Evolutionary conservation across 2,113 vertebrate species (phyloP).

Genomic region (Geococcyx californianus): DNA sequence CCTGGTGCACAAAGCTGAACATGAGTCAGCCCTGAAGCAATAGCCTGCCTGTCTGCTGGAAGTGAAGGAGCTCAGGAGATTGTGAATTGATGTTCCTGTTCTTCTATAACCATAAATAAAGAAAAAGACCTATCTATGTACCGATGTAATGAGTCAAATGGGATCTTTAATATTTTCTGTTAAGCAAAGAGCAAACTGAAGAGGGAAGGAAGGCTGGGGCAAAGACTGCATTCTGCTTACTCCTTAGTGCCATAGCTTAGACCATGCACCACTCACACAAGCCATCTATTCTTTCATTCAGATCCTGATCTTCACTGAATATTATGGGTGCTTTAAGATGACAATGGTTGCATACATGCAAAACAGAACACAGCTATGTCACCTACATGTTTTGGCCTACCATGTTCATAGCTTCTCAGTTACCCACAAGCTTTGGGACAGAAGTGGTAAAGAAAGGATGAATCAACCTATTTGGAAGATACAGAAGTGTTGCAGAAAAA

Average conservation of each 20-base stretch:
- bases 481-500: not conserved
- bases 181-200: not conserved
- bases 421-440: not conserved
- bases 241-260: not conserved
- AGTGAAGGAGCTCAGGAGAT: not conserved
- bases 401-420: not conserved
- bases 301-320: not conserved
- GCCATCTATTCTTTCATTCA: not conserved
- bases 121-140: accelerated
- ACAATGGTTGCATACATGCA: not conserved
- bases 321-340: not conserved
- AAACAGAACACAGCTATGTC: not conserved
- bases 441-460: not conserved
- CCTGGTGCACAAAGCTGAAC: not conserved
- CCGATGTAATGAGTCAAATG: not conserved
- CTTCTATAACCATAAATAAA: not conserved
- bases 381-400: not conserved
- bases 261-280: not conserved
- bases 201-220: not conserved
- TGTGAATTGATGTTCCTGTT: not conserved
- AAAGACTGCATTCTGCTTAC: not conserved
- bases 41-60: not conserved
- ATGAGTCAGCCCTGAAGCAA: not conserved
- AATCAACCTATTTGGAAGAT: not conserved
- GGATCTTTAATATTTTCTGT: not conserved